Evolutionary conservation across 1,140 invertebrate species (phyloP), one percentile per base, ranked within the genome.

Genomic region (Zaprionus davidi): DNA sequence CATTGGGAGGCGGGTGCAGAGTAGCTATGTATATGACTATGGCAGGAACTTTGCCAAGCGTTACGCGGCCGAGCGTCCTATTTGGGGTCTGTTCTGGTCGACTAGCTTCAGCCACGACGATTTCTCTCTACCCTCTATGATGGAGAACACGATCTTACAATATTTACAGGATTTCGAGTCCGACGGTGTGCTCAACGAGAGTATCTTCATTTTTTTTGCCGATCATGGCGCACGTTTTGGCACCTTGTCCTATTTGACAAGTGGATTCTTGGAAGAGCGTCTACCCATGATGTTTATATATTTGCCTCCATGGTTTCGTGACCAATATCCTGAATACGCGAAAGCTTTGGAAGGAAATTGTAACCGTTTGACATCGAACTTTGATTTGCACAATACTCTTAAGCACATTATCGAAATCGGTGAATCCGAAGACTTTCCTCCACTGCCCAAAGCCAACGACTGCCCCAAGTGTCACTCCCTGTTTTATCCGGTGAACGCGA

Each of bases 171-270:
- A 94, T 11, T 85, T 97, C 15, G 93, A 95, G 28, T 78, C 93
- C 0, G 93, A 93, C 3, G 94, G 95, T 0, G 93, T 95, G 3
- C 91, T 96, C 46, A 94, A 96, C 20, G 94, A 95, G 57, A 95
- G 95, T 0, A 93, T 96, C 77, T 87, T 99, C 0, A 93, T 99
- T 22, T 95, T 99, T 26, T 93, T 98, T 76, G 98, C 97, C 76
- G 98, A 99, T 92, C 98, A 99, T 92, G 98, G 98, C 0, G 96
- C 97, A 81, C 93, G 98, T 20, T 99, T 96, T 94, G 98, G 98
- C 5, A 92, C 93, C 3, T 95, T 98, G 20, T 91, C 96, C 46
- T 90, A 94, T 55, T 58, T 92, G 24, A 24, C 66, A 78, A 95
- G 96, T 65, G 98, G 98, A 0, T 96, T 85, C 95, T 90, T 94